Conservation (phyloP, 2,888 invertebrate species). For the Agriotes lineatus region DNA sequence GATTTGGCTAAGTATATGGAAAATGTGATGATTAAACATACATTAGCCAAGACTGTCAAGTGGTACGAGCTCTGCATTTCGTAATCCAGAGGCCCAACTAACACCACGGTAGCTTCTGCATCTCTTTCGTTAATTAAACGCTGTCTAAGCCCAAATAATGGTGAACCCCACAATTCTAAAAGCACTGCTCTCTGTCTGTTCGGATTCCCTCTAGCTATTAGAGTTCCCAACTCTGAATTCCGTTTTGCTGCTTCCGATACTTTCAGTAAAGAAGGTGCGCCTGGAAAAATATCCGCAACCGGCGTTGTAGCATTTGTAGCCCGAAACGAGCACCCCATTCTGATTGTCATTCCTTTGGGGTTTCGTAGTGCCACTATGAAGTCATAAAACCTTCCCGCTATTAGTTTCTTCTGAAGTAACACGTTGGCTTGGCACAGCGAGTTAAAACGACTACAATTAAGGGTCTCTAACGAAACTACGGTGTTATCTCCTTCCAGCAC, state of each 20-base stretch:
- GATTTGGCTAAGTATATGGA: neutral
- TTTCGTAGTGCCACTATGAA: conserved; percentile 77
- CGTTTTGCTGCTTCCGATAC: conserved; percentile 65
- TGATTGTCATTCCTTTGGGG: conserved; percentile 73
- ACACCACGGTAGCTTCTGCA: conserved; percentile 83
- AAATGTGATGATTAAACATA: conserved; percentile 68
- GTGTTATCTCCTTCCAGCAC: conserved; percentile 82
- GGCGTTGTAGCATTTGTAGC: conserved; percentile 89
- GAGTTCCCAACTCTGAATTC: conserved; percentile 85
- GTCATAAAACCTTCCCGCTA: conserved; percentile 87
- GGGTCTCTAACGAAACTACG: conserved; percentile 82
- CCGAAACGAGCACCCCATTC: conserved; percentile 48
- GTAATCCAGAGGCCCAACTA: conserved; percentile 86
- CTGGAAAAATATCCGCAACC: conserved; percentile 85
- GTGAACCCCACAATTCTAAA: conserved; percentile 86
- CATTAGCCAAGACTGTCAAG: conserved; percentile 88
- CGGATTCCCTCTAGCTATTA: conserved; percentile 85
- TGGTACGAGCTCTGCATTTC: conserved; percentile 91
- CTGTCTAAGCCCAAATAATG: conserved; percentile 83
- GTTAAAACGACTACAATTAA: conserved; percentile 88
- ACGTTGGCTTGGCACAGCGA: conserved; percentile 92
- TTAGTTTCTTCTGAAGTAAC: conserved; percentile 80
- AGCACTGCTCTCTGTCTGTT: conserved; percentile 82
- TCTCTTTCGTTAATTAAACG: conserved; percentile 80
- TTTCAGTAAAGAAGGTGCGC: conserved; percentile 69